Evolutionary conservation across 23 tunicate species (phyloP).

Genomic region (Halocynthia roretzi): DNA sequence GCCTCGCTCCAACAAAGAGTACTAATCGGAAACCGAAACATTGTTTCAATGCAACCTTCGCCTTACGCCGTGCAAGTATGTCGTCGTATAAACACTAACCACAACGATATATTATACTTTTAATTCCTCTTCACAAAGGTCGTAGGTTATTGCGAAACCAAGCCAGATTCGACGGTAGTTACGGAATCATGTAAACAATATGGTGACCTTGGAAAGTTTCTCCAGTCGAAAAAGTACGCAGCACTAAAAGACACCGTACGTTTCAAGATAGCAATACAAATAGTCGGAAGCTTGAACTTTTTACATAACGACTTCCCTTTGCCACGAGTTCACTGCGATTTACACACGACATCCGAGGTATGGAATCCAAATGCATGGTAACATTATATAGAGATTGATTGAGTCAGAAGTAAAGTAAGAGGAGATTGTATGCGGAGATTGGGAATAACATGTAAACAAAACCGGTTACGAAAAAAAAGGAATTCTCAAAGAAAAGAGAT

Average conservation of each 20-base stretch:
- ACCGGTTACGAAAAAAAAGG: too few relatives aligned
- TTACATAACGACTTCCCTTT: slow-evolving; percentile 41
- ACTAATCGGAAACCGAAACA: slow-evolving; percentile 28
- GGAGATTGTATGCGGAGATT: too few relatives aligned
- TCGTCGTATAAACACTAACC: neutral
- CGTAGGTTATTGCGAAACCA: slow-evolving; percentile 40
- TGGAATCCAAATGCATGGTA: neutral
- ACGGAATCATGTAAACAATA: slow-evolving; percentile 48
- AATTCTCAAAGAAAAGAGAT: too few relatives aligned
- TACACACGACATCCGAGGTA: slow-evolving; percentile 67
- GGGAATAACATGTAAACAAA: too few relatives aligned
- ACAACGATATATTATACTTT: slow-evolving; percentile 1
- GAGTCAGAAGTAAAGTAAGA: too few relatives aligned
- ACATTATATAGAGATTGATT: neutral
- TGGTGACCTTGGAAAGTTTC: slow-evolving; percentile 29
- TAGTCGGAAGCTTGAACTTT: slow-evolving; percentile 49
- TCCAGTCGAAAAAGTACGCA: neutral
- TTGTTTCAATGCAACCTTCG: slow-evolving; percentile 48
- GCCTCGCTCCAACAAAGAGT: slow-evolving; percentile 20
- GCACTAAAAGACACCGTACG: neutral
- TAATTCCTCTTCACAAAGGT: slow-evolving; percentile 20
- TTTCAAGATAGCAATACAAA: slow-evolving; percentile 36
- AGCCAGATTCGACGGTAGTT: slow-evolving; percentile 23
- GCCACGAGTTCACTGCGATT: slow-evolving; percentile 74
- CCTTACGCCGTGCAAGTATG: slow-evolving; percentile 46